Evolutionary conservation across 1,140 invertebrate species (phyloP).

Genomic region (Drosophila pandora): DNA sequence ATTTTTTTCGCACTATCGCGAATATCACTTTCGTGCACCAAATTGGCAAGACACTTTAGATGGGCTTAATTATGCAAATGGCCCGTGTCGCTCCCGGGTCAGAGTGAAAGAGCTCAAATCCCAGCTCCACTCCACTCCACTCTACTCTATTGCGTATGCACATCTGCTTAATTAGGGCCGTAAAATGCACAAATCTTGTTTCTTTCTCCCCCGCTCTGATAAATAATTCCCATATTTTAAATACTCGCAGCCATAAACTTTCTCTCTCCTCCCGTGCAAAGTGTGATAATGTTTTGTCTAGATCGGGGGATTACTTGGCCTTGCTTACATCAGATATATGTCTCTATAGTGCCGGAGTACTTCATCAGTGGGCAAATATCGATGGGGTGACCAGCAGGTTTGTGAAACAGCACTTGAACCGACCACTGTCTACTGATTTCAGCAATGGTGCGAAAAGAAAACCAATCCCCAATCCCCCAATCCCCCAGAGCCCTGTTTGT

Average conservation of each 20-base stretch:
- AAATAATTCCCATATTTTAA: conserved; percentile 11
- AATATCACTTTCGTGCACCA: conserved; percentile 41
- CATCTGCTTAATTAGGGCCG: conserved; percentile 37
- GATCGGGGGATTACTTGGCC: conserved; percentile 14
- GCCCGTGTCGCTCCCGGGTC: conserved; percentile 1
- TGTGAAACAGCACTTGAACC: conserved; percentile 9
- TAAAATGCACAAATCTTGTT: conserved; percentile 6
- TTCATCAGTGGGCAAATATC: conserved; percentile 23
- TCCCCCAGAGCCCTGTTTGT: not conserved
- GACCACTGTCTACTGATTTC: conserved; percentile 1
- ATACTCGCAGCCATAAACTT: conserved; percentile 8
- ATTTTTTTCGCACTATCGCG: conserved; percentile 26
- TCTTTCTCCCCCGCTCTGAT: not conserved
- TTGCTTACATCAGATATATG: conserved; percentile 19
- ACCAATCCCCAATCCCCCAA: conserved; percentile 1
- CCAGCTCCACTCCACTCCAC: not conserved
- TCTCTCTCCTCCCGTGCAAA: conserved; percentile 8
- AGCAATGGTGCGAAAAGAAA: not conserved
- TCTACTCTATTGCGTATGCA: conserved; percentile 12
- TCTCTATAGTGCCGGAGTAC: conserved; percentile 14
- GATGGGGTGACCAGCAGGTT: conserved; percentile 23
- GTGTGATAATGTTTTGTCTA: conserved; percentile 20
- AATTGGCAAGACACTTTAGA: conserved; percentile 55
- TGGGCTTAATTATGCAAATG: conserved; percentile 53
- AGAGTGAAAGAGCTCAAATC: conserved; percentile 19